These are phyloP conservation scores for Tenualosa ilisha DNA, from an alignment of 2,797 vertebrate genomes.

Conservation along the genomic window DNA sequence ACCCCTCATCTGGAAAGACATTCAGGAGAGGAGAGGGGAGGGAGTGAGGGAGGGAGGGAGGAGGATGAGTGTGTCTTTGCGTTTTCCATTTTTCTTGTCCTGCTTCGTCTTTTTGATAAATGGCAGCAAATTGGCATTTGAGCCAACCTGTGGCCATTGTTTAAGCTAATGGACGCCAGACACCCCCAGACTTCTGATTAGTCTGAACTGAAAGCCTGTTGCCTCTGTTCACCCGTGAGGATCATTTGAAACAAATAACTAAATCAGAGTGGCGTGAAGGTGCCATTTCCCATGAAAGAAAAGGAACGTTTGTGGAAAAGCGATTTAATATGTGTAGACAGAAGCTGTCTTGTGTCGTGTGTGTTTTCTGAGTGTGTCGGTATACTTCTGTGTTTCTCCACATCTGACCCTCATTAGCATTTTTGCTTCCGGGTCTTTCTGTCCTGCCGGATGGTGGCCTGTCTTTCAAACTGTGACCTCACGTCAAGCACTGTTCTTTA, in stretches of 20 bases:
- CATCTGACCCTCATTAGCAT: constrained; percentile 60
- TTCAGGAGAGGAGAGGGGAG: background rate
- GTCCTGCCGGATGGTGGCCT: constrained; percentile 27
- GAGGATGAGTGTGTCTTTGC: background rate
- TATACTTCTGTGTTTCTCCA: constrained; percentile 20
- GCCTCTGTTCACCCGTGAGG: background rate
- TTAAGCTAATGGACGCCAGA: background rate
- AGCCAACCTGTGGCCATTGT: background rate
- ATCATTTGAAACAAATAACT: background rate
- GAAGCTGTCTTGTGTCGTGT: background rate
- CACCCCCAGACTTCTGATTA: background rate
- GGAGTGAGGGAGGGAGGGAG: background rate
- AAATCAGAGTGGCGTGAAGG: background rate
- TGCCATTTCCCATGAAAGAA: background rate
- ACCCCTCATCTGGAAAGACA: constrained; percentile 14
- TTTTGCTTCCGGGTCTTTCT: constrained; percentile 41
- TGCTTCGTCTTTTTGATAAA: background rate
- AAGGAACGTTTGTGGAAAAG: background rate
- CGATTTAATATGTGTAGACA: background rate
- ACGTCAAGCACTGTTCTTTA: background rate
- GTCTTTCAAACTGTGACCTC: constrained; percentile 35
- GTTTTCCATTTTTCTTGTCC: constrained; percentile 10
- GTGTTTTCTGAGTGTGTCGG: background rate
- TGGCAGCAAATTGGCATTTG: constrained; percentile 6
- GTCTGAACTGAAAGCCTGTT: background rate